Evolutionary conservation across 2,888 invertebrate genomes (phyloP).

Genomic region (Urechis unicinctus): DNA sequence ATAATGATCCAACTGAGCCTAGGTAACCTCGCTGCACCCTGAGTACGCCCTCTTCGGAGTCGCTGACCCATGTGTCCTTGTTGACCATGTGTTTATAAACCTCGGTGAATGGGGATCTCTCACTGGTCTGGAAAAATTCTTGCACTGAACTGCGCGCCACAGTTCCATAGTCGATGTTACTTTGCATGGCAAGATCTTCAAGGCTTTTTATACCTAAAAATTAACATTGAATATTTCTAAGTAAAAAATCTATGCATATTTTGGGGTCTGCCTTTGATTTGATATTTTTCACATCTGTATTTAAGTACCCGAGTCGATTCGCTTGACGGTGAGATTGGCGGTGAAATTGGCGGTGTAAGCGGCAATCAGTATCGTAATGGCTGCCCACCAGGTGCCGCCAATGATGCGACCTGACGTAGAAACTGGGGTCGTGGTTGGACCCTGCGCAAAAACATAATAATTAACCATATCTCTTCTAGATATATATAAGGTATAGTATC

Average conservation of each 20-base stretch:
- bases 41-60: too few species aligned
- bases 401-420: neutral
- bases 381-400: neutral
- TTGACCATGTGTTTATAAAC: too few species aligned
- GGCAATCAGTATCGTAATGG: neutral
- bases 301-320: neutral
- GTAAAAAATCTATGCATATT: too few species aligned
- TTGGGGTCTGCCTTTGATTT: too few species aligned
- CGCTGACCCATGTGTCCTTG: too few species aligned
- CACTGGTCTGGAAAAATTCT: neutral
- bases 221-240: too few species aligned
- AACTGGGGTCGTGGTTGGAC: neutral
- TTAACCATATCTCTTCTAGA: too few species aligned
- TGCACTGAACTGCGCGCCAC: neutral
- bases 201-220: conserved; percentile 1
- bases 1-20: too few species aligned
- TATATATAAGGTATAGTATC: too few species aligned
- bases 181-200: conserved; percentile 8
- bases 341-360: neutral
- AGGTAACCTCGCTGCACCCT: too few species aligned
- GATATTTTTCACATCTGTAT: too few species aligned
- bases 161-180: conserved; percentile 2
- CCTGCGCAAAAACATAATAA: neutral
- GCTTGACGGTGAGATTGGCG: neutral
- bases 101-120: too few species aligned